A percentile compares a stretch with the other conserved stretches of the same genome.
phyloP scores from a whole-genome alignment of 1,140 invertebrate genomes.

The Magallana ariakensis region DNA sequence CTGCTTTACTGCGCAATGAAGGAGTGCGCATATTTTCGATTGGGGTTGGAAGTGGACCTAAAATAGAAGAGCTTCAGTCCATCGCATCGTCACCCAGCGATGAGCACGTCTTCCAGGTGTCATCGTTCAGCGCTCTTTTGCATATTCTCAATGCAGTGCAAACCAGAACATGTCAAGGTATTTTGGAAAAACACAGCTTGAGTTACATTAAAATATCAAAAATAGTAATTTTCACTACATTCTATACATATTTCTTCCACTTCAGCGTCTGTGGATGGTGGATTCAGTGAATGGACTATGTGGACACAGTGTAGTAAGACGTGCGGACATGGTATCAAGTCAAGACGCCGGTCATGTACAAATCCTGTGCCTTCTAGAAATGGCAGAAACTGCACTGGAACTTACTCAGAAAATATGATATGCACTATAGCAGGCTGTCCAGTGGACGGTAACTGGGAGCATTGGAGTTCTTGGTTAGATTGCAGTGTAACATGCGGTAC shows the following conservation, averaged over 20 bases:
- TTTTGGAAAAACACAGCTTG: not conserved
- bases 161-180: constrained; percentile 10
- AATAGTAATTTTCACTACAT: no score
- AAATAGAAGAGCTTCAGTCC: not conserved
- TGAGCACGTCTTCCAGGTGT: not conserved
- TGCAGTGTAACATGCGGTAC: constrained; percentile 69
- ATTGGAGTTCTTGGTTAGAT: constrained; percentile 20
- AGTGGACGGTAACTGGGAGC: constrained; percentile 5
- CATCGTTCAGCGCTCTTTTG: not conserved
- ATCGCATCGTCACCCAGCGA: constrained; percentile 15
- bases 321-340: constrained; percentile 91
- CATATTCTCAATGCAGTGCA: not conserved
- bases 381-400: constrained; percentile 65
- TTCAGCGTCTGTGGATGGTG: constrained; percentile 66
- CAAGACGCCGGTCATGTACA: constrained; percentile 80
- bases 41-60: constrained; percentile 24
- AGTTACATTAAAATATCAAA: no score
- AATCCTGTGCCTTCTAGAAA: constrained; percentile 57
- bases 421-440: constrained; percentile 53
- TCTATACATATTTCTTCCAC: no score
- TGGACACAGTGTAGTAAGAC: constrained; percentile 80
- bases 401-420: constrained; percentile 36
- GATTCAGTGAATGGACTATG: constrained; percentile 80
- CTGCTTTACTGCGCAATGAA: not conserved
- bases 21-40: constrained; percentile 31